Percentiles rank a stretch among this genome's conserved stretches.
phyloP scores from a whole-genome alignment of 2,888 invertebrate species.

The Dolichomitus sp. region DNA sequence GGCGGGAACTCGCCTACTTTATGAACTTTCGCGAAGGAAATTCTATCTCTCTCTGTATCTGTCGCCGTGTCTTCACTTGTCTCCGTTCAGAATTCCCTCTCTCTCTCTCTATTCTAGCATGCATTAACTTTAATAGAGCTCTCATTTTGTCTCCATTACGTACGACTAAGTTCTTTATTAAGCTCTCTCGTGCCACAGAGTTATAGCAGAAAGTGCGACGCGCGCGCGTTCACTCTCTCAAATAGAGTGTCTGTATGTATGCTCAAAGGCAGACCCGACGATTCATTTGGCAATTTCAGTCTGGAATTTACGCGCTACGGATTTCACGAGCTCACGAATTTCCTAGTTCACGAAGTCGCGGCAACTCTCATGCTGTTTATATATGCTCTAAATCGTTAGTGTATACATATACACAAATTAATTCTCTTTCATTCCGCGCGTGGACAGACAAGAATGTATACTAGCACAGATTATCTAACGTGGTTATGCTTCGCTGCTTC shows the following conservation, averaged over 20 bases:
- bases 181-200: conserved; percentile 56
- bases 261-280: conserved; percentile 42
- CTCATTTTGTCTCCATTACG: conserved; percentile 68
- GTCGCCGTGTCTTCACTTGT: conserved; percentile 33
- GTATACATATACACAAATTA: conserved; percentile 59
- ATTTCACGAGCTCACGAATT: conserved; percentile 25
- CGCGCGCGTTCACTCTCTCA: conserved; percentile 5
- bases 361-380: conserved; percentile 24
- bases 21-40: conserved; percentile 67
- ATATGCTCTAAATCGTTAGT: conserved; percentile 8
- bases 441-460: conserved; percentile 4
- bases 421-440: conserved; percentile 37
- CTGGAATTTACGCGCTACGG: conserved; percentile 46
- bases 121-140: conserved; percentile 67
- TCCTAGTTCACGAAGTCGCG: conserved; percentile 5
- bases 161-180: conserved; percentile 65
- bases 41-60: conserved; percentile 43
- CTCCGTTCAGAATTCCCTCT: conserved; percentile 23
- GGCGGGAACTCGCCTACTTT: too few relatives aligned
- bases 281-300: conserved; percentile 64
- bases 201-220: conserved; percentile 62
- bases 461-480: conserved; percentile 22
- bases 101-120: conserved; percentile 31
- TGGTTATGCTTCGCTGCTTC: conserved; percentile 8
- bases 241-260: conserved; percentile 35